Evolutionary conservation across 2,113 vertebrate species (phyloP).

Genomic region (Dromiciops gliroides): DNA sequence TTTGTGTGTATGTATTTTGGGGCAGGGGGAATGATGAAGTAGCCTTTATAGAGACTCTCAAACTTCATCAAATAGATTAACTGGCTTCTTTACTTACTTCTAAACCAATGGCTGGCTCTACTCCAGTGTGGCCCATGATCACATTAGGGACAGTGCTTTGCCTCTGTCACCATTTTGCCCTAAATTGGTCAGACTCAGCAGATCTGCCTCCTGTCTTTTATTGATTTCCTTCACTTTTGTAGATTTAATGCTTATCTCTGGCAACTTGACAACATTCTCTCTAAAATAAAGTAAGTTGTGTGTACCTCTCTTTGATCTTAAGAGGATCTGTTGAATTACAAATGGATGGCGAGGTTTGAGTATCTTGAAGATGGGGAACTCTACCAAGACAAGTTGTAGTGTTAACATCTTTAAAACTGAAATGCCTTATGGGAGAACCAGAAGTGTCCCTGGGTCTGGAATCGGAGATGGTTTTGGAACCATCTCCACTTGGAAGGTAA

Average conservation of each 20-base stretch:
- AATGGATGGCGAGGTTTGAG: not conserved
- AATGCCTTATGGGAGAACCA: constrained; percentile 31
- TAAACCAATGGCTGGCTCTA: too few species aligned
- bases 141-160: not conserved
- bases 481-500: not conserved
- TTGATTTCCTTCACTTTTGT: constrained; percentile 15
- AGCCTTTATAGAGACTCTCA: too few species aligned
- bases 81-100: too few species aligned
- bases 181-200: not conserved
- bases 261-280: constrained; percentile 33
- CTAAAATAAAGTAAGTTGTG: constrained; percentile 37
- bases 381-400: constrained; percentile 25
- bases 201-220: constrained; percentile 30
- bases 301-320: constrained; percentile 26
- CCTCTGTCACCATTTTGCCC: constrained; percentile 41
- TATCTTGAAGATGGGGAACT: not conserved
- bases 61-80: too few species aligned
- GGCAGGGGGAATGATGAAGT: too few species aligned
- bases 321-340: constrained; percentile 41
- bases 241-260: constrained; percentile 53
- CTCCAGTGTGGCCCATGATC: too few species aligned
- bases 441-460: constrained; percentile 4
- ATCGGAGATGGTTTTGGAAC: constrained; percentile 34
- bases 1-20: too few species aligned
- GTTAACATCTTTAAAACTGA: constrained; percentile 41